Percentiles rank a stretch among this genome's conserved stretches.
Evolutionary conservation across 2,113 vertebrate genomes (phyloP).

Genomic region (Onychorhynchus coronatus): DNA sequence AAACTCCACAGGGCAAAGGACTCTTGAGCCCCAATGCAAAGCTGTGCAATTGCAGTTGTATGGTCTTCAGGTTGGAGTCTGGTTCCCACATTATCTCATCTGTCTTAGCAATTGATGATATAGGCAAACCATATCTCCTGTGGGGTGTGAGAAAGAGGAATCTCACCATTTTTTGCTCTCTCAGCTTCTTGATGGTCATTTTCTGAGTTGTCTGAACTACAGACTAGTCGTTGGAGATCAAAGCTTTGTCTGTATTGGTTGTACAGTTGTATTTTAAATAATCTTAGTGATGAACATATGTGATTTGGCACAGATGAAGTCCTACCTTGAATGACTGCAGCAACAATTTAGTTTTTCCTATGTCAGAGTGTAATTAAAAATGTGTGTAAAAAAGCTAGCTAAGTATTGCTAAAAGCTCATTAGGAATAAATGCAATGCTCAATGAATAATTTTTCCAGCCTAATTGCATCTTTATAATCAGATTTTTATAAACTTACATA

Average conservation of each 20-base stretch:
- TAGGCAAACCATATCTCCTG: rapidly evolving
- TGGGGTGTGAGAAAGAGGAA: rapidly evolving
- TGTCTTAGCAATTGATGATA: not conserved
- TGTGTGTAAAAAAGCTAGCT: not conserved
- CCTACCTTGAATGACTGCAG: not conserved
- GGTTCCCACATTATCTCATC: not conserved
- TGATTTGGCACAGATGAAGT: not conserved
- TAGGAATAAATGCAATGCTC: not conserved
- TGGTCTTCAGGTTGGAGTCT: not conserved
- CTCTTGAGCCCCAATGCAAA: not conserved
- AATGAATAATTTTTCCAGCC: not conserved
- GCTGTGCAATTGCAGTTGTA: not conserved
- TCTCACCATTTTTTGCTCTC: not conserved
- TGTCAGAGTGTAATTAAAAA: not conserved
- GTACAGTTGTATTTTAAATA: not conserved
- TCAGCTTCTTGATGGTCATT: not conserved
- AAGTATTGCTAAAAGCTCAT: not conserved
- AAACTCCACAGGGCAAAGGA: not conserved
- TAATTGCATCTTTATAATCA: not conserved
- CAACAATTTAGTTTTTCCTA: not conserved
- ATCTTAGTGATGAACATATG: not conserved
- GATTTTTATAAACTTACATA: not conserved
- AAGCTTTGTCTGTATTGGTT: not conserved
- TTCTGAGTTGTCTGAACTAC: not conserved
- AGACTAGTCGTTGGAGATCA: not conserved